A percentile compares a stretch with the other conserved stretches of the same genome.
phyloP scores from a whole-genome alignment of 1,140 invertebrate species.

The Musca vetustissima region DNA sequence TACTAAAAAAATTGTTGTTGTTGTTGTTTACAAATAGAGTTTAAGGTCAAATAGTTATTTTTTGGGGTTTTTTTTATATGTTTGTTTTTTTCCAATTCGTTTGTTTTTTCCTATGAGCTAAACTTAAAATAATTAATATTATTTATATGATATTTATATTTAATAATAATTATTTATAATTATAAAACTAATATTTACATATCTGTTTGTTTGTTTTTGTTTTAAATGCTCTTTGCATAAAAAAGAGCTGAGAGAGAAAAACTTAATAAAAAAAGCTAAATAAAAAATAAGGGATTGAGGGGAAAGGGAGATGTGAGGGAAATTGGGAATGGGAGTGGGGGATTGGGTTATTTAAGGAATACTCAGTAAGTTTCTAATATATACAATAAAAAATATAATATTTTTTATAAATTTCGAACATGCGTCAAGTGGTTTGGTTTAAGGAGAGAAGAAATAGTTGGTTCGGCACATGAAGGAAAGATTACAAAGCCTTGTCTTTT shows the following conservation, averaged over 20 bases:
- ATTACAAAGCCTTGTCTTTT: slow-evolving; percentile 6
- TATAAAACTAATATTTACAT: slow-evolving; percentile 17
- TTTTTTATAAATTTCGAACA: slow-evolving; percentile 12
- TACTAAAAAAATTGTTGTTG: slow-evolving; percentile 34
- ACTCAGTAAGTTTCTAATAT: too few species aligned
- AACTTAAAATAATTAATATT: too few species aligned
- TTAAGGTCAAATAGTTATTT: slow-evolving; percentile 31
- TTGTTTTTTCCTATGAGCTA: background rate
- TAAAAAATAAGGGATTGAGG: too few species aligned
- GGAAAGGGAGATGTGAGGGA: background rate
- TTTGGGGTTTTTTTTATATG: background rate
- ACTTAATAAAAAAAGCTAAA: background rate
- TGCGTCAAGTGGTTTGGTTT: slow-evolving; percentile 18
- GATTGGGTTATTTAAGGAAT: background rate
- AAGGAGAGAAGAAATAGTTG: background rate
- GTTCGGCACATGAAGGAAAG: too few species aligned
- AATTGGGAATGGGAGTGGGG: too few species aligned
- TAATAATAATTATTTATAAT: background rate
- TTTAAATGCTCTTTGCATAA: slow-evolving; percentile 17
- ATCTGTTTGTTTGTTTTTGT: too few species aligned
- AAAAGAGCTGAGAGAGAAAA: slow-evolving; percentile 6
- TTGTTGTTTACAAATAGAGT: slow-evolving; percentile 36
- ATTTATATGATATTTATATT: background rate
- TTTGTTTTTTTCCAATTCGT: background rate
- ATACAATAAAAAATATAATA: background rate